phyloP scores from a whole-genome alignment of 2,797 vertebrate species.

The Microctenopoma stevenorrisi region DNA sequence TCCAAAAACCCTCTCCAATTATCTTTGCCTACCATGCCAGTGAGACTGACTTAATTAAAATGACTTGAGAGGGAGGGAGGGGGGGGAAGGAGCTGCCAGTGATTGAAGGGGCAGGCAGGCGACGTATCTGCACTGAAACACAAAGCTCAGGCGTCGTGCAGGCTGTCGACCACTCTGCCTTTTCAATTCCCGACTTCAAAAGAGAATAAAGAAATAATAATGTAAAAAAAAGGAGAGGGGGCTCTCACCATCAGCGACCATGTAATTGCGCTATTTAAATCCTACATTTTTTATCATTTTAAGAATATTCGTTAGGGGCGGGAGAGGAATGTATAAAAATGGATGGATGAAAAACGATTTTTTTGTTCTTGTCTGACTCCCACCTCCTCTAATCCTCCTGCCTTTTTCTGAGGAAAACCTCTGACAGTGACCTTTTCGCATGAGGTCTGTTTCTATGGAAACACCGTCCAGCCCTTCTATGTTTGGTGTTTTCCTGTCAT shows the following conservation, averaged over 20 bases:
- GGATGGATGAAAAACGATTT: conserved; percentile 76
- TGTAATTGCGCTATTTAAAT: conserved; percentile 85
- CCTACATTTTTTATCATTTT: conserved; percentile 75
- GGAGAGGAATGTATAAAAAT: conserved; percentile 63
- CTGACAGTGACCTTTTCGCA: conserved; percentile 94
- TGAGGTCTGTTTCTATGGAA: conserved; percentile 96
- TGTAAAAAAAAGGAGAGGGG: conserved; percentile 71
- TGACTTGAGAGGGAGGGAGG: conserved; percentile 81
- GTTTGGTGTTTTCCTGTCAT: conserved; percentile 68
- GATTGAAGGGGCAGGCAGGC: conserved; percentile 85
- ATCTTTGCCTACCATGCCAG: conserved; percentile 88
- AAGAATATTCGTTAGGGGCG: conserved; percentile 57
- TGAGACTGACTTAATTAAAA: conserved; percentile 91
- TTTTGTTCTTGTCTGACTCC: conserved; percentile 64
- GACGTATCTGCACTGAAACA: conserved; percentile 85
- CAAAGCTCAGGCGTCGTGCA: conserved; percentile 80
- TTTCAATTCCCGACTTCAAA: conserved; percentile 87
- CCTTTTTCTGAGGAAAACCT: conserved; percentile 88
- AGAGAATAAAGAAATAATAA: conserved; percentile 84
- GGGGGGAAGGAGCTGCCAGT: conserved; percentile 75
- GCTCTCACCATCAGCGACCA: conserved; percentile 72
- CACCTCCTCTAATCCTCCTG: conserved; percentile 76
- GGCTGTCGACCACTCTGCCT: conserved; percentile 82
- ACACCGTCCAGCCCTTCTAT: conserved; percentile 80
- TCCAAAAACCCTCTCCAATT: conserved; percentile 90